These are phyloP conservation scores for Tigriopus californicus DNA, from an alignment of 2,888 invertebrate genomes.

Conservation along the genomic window DNA sequence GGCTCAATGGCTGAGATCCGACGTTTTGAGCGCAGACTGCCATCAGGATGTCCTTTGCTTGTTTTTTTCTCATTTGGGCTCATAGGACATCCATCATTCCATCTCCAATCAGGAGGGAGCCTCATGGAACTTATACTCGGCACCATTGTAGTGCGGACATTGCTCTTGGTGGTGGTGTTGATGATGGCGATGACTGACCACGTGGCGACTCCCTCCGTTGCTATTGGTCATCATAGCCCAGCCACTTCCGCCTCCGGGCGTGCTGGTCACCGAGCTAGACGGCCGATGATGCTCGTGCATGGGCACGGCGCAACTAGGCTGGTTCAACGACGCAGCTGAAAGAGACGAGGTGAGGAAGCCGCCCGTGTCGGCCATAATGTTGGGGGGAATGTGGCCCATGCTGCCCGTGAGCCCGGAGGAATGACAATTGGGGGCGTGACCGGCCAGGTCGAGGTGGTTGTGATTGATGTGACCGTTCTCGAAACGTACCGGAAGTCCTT, in stretches of 20 bases:
- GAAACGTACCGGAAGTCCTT: neutral
- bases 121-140: neutral
- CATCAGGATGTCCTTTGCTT: too few relatives aligned
- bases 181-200: neutral
- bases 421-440: neutral
- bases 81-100: too few relatives aligned
- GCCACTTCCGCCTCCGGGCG: neutral
- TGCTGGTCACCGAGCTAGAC: neutral
- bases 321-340: neutral
- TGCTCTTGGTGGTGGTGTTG: constrained; percentile 4
- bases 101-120: neutral
- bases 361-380: neutral
- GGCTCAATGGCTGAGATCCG: too few relatives aligned
- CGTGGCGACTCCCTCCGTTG: neutral
- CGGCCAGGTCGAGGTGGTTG: constrained; percentile 3
- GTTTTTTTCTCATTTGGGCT: too few relatives aligned
- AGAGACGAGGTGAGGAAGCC: constrained; percentile 5
- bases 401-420: neutral
- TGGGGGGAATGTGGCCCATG: neutral
- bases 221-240: neutral
- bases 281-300: neutral
- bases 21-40: too few relatives aligned
- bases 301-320: constrained; percentile 3
- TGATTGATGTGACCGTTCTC: constrained; percentile 11
- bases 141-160: neutral